phyloP scores from a whole-genome alignment of 2,113 vertebrate species.

The Mugil cephalus region DNA sequence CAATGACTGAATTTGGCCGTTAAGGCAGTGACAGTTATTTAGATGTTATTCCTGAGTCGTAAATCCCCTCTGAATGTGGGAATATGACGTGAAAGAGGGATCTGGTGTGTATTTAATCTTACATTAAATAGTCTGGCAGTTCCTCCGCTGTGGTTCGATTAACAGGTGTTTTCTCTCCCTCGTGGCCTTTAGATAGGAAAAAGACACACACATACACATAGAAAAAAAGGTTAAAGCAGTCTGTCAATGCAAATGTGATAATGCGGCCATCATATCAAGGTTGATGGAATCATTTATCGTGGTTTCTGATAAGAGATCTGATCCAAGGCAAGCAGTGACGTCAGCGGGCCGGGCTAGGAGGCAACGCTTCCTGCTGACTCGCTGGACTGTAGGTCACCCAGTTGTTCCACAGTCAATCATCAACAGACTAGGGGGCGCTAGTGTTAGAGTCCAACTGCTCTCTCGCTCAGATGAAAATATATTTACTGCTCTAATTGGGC shows the following conservation, averaged over 20 bases:
- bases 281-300: constrained; percentile 64
- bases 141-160: constrained; percentile 71
- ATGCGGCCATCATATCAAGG: constrained; percentile 52
- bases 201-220: constrained; percentile 40
- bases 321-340: constrained; percentile 60
- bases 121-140: constrained; percentile 87
- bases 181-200: constrained; percentile 70
- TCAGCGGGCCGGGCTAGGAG: constrained; percentile 58
- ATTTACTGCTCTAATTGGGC: not conserved
- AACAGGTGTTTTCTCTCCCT: constrained; percentile 72
- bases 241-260: constrained; percentile 69
- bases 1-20: not conserved
- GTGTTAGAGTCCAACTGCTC: constrained; percentile 8
- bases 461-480: constrained; percentile 17
- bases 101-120: constrained; percentile 69
- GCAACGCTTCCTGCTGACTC: constrained; percentile 66
- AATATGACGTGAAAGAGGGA: not conserved
- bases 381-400: constrained; percentile 76
- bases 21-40: constrained; percentile 2
- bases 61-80: constrained; percentile 11
- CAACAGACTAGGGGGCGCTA: constrained; percentile 59
- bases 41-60: not conserved
- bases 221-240: constrained; percentile 55
- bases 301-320: constrained; percentile 63
- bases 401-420: constrained; percentile 83